phyloP scores from a whole-genome alignment of 1,140 invertebrate species.

The Pinna nobilis region DNA sequence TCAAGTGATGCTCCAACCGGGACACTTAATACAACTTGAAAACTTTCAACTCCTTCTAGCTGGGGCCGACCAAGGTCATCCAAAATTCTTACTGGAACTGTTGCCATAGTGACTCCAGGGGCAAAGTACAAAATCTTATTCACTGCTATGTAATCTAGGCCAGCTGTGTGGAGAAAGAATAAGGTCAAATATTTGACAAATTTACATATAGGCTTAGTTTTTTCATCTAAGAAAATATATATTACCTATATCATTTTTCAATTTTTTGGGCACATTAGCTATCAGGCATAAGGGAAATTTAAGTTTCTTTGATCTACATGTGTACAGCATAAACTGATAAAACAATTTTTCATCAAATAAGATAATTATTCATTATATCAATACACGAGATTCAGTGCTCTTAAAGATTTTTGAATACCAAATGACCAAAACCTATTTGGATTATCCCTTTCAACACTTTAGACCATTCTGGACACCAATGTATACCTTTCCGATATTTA shows the following conservation, averaged over 20 bases:
- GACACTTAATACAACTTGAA: slow-evolving; percentile 69
- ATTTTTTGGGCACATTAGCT: too few relatives aligned
- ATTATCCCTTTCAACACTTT: neutral
- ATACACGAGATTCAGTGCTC: too few relatives aligned
- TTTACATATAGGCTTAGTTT: slow-evolving; percentile 1
- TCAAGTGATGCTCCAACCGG: slow-evolving; percentile 70
- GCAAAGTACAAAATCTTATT: slow-evolving; percentile 71
- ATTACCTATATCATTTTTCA: too few relatives aligned
- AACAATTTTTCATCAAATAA: too few relatives aligned
- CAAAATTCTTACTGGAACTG: slow-evolving; percentile 67
- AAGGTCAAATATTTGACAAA: neutral
- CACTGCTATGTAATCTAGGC: slow-evolving; percentile 73
- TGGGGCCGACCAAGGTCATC: slow-evolving; percentile 73
- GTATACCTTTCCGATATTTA: too few relatives aligned
- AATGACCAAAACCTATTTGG: neutral
- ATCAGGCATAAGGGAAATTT: too few relatives aligned
- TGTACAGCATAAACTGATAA: too few relatives aligned
- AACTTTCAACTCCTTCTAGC: slow-evolving; percentile 72
- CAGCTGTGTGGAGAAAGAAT: slow-evolving; percentile 64
- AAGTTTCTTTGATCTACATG: too few relatives aligned
- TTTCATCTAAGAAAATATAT: too few relatives aligned
- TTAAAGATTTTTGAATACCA: neutral
- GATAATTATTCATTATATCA: too few relatives aligned
- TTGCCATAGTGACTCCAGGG: slow-evolving; percentile 68
- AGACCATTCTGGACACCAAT: neutral